A percentile compares a stretch with the other conserved stretches of the same genome.
phyloP scores from a whole-genome alignment of 2,113 vertebrate species.

The Mesocricetus auratus region DNA sequence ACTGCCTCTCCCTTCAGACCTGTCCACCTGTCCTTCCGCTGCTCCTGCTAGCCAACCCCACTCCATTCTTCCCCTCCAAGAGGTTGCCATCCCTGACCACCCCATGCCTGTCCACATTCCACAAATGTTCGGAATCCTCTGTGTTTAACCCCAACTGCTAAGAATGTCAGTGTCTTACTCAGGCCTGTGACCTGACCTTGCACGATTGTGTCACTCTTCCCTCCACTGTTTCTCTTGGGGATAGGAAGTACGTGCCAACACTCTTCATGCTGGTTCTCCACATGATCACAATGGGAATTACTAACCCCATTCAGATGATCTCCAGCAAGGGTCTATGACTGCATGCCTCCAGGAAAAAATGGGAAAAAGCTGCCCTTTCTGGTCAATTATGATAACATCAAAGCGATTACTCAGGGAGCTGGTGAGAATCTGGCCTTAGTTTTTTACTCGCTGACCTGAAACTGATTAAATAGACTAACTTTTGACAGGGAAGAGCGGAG shows the following conservation, averaged over 20 bases:
- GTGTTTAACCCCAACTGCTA: not conserved
- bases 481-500: not conserved
- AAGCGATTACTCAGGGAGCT: not conserved
- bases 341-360: not conserved
- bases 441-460: not conserved
- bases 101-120: not conserved
- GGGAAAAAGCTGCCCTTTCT: not conserved
- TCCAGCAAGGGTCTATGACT: not conserved
- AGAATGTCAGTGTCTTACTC: not conserved
- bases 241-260: not conserved
- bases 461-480: not conserved
- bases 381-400: not conserved
- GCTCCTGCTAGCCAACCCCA: not conserved
- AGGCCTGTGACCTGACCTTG: not conserved
- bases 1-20: not conserved
- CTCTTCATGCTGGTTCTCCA: not conserved
- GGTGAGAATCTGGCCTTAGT: not conserved
- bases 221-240: not conserved
- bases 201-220: not conserved
- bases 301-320: not conserved
- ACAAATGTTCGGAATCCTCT: not conserved
- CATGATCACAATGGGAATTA: not conserved
- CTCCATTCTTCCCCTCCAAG: not conserved
- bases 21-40: not conserved
- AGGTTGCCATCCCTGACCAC: too few relatives aligned